Evolutionary conservation across 2,797 vertebrate species (phyloP).

Genomic region (Rachycentron canadum): DNA sequence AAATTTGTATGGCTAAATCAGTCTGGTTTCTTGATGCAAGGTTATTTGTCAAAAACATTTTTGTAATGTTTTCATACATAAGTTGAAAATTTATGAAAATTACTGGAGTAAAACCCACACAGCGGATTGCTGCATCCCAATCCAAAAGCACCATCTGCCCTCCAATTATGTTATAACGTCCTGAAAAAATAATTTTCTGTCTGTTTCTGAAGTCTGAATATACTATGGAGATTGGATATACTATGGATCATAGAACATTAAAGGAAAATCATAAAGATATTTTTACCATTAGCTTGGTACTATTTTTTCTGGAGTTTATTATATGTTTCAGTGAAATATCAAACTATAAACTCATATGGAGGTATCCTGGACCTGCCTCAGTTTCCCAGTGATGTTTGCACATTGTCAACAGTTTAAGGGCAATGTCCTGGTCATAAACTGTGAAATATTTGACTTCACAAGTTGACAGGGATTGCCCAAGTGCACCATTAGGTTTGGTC

Average conservation of each 20-base stretch:
- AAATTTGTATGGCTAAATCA: too few species aligned
- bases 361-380: background rate
- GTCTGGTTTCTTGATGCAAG: too few species aligned
- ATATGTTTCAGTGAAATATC: conserved; percentile 6
- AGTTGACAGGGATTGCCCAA: conserved; percentile 6
- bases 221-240: too few species aligned
- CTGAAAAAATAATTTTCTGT: too few species aligned
- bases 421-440: conserved; percentile 9
- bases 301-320: background rate
- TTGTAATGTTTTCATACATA: too few species aligned
- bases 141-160: too few species aligned
- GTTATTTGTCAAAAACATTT: too few species aligned
- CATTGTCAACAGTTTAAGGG: conserved; percentile 9
- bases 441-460: conserved; percentile 11
- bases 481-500: background rate
- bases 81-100: too few species aligned
- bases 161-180: too few species aligned
- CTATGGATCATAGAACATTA: background rate
- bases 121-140: too few species aligned
- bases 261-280: background rate
- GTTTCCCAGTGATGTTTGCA: conserved; percentile 10
- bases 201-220: too few species aligned
- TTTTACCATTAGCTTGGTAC: background rate
- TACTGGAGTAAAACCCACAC: too few species aligned
- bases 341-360: background rate